Conservation (phyloP, 2,888 invertebrate genomes). For the Orchesellides sinensis region DNA sequence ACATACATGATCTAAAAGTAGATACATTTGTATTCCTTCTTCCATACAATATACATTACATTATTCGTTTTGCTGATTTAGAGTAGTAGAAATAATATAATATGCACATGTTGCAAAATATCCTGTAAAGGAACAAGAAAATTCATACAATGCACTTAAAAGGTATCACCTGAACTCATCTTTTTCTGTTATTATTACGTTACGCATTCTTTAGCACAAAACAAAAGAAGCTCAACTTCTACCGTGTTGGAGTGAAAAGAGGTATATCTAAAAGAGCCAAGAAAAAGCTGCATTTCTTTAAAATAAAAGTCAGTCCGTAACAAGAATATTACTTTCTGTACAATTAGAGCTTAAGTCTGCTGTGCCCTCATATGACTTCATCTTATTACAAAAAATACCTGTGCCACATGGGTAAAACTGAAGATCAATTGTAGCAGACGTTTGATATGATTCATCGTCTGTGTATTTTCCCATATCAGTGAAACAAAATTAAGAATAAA, state of each 20-base stretch:
- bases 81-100: not conserved
- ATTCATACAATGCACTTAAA: too few relatives aligned
- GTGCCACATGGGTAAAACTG: not conserved
- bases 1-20: not conserved
- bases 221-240: too few relatives aligned
- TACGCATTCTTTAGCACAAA: constrained; percentile 60
- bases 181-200: constrained; percentile 54
- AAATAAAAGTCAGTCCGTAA: not conserved
- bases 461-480: not conserved
- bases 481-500: not conserved
- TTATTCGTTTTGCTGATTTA: not conserved
- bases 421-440: not conserved
- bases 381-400: too few relatives aligned
- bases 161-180: constrained; percentile 27
- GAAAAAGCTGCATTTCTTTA: too few relatives aligned
- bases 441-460: not conserved
- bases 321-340: too few relatives aligned
- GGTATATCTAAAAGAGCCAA: not conserved
- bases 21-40: too few relatives aligned
- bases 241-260: not conserved
- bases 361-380: too few relatives aligned
- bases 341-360: not conserved
- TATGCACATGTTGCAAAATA: not conserved
- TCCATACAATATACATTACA: too few relatives aligned
- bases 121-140: constrained; percentile 2